A percentile compares a stretch with the other conserved stretches of the same genome.
Evolutionary conservation across 2,888 invertebrate genomes (phyloP).

Genomic region (Aporophyla lueneburgensis): DNA sequence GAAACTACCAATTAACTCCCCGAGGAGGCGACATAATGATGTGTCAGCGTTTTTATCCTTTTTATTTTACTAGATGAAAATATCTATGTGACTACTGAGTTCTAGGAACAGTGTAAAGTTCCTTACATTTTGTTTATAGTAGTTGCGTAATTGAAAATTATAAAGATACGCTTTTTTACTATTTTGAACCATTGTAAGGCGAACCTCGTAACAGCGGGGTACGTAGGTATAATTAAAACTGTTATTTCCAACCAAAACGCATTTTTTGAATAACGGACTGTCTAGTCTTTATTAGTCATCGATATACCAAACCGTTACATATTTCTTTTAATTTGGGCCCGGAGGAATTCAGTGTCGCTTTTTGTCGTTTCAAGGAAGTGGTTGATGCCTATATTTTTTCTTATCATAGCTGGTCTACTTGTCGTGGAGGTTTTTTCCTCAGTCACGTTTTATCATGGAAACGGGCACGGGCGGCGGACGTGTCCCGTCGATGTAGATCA

Average conservation of each 20-base stretch:
- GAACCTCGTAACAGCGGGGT: constrained; percentile 10
- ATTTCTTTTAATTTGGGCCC: constrained; percentile 37
- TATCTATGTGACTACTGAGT: constrained; percentile 9
- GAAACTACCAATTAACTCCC: constrained; percentile 55
- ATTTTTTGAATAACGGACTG: constrained; percentile 45
- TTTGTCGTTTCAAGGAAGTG: constrained; percentile 56
- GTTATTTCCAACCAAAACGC: constrained; percentile 43
- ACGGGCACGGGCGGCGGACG: constrained; percentile 63
- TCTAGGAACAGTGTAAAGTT: constrained; percentile 12
- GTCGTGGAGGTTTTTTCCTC: constrained; percentile 60
- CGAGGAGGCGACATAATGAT: constrained; percentile 60
- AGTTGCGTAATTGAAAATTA: neutral
- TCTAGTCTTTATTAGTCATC: constrained; percentile 45
- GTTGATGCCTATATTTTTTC: constrained; percentile 50
- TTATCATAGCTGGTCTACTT: constrained; percentile 34
- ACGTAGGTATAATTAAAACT: constrained; percentile 44
- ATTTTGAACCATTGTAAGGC: neutral
- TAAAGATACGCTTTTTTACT: constrained; percentile 22
- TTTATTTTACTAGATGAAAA: constrained; percentile 43
- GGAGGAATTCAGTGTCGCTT: constrained; percentile 49
- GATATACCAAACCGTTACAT: constrained; percentile 44
- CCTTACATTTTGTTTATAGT: neutral
- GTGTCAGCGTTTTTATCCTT: constrained; percentile 51
- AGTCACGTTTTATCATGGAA: constrained; percentile 72
- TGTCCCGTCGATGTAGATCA: constrained; percentile 59